phyloP scores from a whole-genome alignment of 2,113 vertebrate genomes.

The Spea multiplicata region DNA sequence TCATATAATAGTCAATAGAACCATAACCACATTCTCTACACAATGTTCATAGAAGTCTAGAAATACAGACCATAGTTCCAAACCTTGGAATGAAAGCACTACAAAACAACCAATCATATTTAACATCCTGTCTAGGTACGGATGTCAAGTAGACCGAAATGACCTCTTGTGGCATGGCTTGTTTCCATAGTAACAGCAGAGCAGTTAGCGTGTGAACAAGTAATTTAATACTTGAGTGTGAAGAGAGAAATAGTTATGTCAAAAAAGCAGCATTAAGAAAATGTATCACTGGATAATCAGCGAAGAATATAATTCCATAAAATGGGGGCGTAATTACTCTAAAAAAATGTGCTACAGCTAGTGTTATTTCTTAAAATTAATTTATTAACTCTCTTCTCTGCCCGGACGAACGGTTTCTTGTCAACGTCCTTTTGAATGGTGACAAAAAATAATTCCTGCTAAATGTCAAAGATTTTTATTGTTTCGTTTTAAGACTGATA shows the following conservation, averaged over 20 bases:
- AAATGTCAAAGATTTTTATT: too few relatives aligned
- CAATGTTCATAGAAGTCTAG: background rate
- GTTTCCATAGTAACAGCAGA: conserved; percentile 35
- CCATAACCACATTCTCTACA: background rate
- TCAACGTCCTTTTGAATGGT: too few relatives aligned
- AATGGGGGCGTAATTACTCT: background rate
- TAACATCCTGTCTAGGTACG: conserved; percentile 19
- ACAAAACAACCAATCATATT: conserved; percentile 10
- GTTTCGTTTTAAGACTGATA: too few relatives aligned
- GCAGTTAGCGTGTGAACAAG: conserved; percentile 11
- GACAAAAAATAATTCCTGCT: too few relatives aligned
- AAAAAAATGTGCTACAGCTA: background rate
- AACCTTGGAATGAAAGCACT: conserved; percentile 23
- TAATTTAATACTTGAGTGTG: conserved; percentile 7
- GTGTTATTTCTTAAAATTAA: too few relatives aligned
- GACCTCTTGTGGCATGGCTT: conserved; percentile 25
- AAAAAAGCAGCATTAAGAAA: conserved; percentile 3
- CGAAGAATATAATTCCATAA: background rate
- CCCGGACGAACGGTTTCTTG: too few relatives aligned
- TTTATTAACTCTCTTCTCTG: too few relatives aligned
- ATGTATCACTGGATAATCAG: background rate
- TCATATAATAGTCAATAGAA: background rate
- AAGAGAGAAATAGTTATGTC: conserved; percentile 12
- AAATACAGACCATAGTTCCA: background rate
- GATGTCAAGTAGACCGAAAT: conserved; percentile 42